These are phyloP conservation scores for Plebejus argus DNA, from an alignment of 2,888 invertebrate genomes.

Conservation along the genomic window DNA sequence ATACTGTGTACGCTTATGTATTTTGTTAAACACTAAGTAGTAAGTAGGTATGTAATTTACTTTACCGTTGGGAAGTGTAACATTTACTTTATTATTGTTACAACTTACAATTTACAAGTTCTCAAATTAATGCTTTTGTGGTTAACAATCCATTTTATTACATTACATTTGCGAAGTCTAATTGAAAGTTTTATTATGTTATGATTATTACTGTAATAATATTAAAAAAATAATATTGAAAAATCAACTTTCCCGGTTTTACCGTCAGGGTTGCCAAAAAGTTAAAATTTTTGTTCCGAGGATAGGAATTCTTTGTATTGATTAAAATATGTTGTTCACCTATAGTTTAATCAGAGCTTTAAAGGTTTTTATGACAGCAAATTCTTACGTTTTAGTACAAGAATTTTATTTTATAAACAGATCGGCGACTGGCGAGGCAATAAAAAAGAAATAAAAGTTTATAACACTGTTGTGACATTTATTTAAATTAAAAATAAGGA, in stretches of 20 bases:
- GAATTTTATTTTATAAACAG: constrained; percentile 8
- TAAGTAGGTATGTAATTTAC: not conserved
- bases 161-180: not conserved
- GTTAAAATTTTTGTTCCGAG: not conserved
- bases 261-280: not conserved
- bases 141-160: constrained; percentile 11
- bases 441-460: constrained; percentile 31
- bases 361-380: not conserved
- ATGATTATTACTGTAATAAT: not conserved
- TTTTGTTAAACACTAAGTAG: not conserved
- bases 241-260: not conserved
- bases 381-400: not conserved
- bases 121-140: constrained; percentile 14
- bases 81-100: not conserved
- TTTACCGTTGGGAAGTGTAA: not conserved
- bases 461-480: constrained; percentile 23
- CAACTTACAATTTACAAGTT: not conserved
- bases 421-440: not conserved
- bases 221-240: not conserved
- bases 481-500: constrained; percentile 12
- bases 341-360: not conserved
- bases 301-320: not conserved
- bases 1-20: not conserved
- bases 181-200: not conserved
- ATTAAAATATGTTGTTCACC: not conserved